Evolutionary conservation across 2,888 invertebrate species (phyloP).

Genomic region (Rhodophaea formosa): DNA sequence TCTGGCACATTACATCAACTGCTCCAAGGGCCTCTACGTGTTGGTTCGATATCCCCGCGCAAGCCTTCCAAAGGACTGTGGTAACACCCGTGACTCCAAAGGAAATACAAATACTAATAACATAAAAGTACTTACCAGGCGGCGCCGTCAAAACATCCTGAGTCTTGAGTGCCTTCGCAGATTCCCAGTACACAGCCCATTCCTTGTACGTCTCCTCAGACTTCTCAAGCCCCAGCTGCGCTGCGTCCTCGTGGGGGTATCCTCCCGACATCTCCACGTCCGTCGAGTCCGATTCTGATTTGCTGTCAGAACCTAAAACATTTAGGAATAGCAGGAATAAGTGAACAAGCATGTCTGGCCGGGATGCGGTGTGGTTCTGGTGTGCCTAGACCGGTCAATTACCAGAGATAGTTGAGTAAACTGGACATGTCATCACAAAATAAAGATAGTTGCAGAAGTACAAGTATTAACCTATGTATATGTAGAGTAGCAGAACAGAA

Average conservation of each 20-base stretch:
- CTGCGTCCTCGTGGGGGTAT: slow-evolving; percentile 57
- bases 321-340: slow-evolving; percentile 11
- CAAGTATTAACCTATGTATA: not conserved
- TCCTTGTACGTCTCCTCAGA: slow-evolving; percentile 62
- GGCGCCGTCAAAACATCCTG: slow-evolving; percentile 48
- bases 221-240: slow-evolving; percentile 55
- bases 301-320: slow-evolving; percentile 47
- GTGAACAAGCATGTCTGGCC: slow-evolving; percentile 11
- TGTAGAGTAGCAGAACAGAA: too few species aligned
- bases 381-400: not conserved
- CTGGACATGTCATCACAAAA: not conserved
- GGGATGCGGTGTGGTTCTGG: not conserved
- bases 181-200: slow-evolving; percentile 63
- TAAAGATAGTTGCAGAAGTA: not conserved
- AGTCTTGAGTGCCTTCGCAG: slow-evolving; percentile 39
- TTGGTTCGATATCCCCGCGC: too few species aligned
- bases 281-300: slow-evolving; percentile 60
- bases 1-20: too few species aligned
- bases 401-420: not conserved
- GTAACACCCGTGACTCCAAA: too few species aligned
- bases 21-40: too few species aligned
- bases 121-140: slow-evolving; percentile 41
- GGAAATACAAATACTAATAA: too few species aligned
- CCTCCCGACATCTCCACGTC: slow-evolving; percentile 52
- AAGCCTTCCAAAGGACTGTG: too few species aligned